Percentiles rank a stretch among this genome's conserved stretches.
phyloP scores from a whole-genome alignment of 2,113 vertebrate species.

The Pampusana beccarii region DNA sequence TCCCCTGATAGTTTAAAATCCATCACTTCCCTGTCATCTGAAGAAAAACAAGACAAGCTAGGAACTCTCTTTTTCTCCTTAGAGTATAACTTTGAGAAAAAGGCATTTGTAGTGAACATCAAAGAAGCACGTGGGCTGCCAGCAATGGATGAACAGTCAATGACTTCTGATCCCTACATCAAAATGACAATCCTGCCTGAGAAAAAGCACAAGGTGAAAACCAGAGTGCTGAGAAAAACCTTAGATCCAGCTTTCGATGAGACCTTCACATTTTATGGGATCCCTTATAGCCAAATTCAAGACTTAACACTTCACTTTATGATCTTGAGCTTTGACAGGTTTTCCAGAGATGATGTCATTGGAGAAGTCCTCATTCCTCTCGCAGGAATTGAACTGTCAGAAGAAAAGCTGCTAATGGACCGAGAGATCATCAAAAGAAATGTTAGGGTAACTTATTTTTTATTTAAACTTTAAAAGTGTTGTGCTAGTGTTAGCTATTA shows the following conservation, averaged over 20 bases:
- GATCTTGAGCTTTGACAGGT: conserved; percentile 95
- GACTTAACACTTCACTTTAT: conserved; percentile 93
- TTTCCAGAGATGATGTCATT: conserved; percentile 96
- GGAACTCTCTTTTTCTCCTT: conserved; percentile 93
- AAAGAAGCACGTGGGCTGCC: conserved; percentile 92
- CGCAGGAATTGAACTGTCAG: conserved; percentile 86
- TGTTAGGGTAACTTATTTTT: conserved; percentile 86
- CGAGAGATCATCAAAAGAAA: conserved; percentile 96
- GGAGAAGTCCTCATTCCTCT: conserved; percentile 95
- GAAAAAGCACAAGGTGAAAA: conserved; percentile 98
- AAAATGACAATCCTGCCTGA: conserved; percentile 97
- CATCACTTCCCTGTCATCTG: conserved; percentile 83
- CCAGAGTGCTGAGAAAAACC: conserved; percentile 94
- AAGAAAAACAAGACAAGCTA: conserved; percentile 82
- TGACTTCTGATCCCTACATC: conserved; percentile 98
- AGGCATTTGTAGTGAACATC: conserved; percentile 95
- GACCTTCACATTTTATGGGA: conserved; percentile 97
- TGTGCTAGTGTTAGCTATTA: not conserved
- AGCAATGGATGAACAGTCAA: conserved; percentile 94
- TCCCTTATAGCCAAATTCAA: conserved; percentile 87
- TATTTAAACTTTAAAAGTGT: not conserved
- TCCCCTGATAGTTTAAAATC: conserved; percentile 88
- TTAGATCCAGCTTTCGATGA: conserved; percentile 97
- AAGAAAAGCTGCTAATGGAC: conserved; percentile 91
- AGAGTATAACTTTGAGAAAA: conserved; percentile 96